phyloP scores from a whole-genome alignment of 2,888 invertebrate genomes.

The Eristalis arbustorum region DNA sequence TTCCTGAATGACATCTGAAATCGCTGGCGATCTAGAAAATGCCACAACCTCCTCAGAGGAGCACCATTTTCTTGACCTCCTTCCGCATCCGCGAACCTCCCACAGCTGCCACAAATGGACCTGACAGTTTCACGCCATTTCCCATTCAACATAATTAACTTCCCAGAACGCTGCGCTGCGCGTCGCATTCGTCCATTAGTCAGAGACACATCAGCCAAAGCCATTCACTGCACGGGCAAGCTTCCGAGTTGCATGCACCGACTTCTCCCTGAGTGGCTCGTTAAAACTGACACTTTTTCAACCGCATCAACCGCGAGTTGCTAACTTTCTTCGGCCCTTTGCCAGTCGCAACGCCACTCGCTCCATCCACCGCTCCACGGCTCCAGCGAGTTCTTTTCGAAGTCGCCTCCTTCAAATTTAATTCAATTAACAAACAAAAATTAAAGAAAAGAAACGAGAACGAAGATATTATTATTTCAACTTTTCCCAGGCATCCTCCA shows the following conservation, averaged over 20 bases:
- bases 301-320: background rate
- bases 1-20: too few species aligned
- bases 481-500: background rate
- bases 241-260: background rate
- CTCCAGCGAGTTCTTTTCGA: background rate
- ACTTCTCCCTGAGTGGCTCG: background rate
- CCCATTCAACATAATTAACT: background rate
- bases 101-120: background rate
- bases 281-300: background rate
- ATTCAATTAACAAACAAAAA: conserved; percentile 65
- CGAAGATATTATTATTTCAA: conserved; percentile 31
- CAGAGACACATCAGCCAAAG: background rate
- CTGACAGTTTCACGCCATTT: background rate
- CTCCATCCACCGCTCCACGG: background rate
- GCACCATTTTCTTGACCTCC: background rate
- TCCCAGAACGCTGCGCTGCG: background rate
- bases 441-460: conserved; percentile 37
- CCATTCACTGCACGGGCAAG: background rate
- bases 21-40: too few species aligned
- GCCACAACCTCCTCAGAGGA: background rate
- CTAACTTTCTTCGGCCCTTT: background rate
- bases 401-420: conserved; percentile 22
- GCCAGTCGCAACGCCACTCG: background rate
- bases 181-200: background rate
- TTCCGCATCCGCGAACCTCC: background rate